These are phyloP conservation scores for Scaptomyza pallida DNA, from an alignment of 1,140 invertebrate genomes.

Conservation along the genomic window DNA sequence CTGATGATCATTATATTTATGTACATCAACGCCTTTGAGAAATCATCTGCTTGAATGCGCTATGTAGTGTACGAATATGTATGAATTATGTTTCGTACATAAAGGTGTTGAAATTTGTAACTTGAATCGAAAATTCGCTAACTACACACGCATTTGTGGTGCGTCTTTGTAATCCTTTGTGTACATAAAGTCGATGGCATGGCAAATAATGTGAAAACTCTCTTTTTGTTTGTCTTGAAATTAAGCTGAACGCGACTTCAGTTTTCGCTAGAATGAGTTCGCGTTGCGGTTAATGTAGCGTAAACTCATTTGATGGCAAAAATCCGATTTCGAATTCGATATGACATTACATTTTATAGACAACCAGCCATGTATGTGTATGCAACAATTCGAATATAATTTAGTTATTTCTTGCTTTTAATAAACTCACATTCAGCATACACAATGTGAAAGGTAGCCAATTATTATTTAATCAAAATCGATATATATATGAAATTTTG, in stretches of 20 bases:
- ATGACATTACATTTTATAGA: conserved; percentile 35
- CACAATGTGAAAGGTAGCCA: background rate
- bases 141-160: no score
- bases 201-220: conserved; percentile 18
- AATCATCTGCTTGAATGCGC: conserved; percentile 1
- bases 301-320: conserved; percentile 54
- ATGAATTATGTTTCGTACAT: no score
- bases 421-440: conserved; percentile 5
- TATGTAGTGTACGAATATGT: no score
- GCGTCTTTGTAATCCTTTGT: no score
- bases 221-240: conserved; percentile 10
- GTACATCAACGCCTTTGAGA: conserved; percentile 43
- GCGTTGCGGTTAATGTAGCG: conserved; percentile 60
- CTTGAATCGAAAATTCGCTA: no score
- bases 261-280: background rate
- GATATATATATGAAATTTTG: no score
- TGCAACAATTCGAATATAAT: background rate
- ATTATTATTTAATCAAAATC: no score
- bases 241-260: background rate
- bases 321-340: conserved; percentile 42
- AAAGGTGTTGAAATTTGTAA: no score
- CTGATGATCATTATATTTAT: conserved; percentile 40
- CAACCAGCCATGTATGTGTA: background rate
- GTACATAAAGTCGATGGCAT: conserved; percentile 16
- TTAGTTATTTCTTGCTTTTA: background rate